Base-by-base conservation (phyloP, 2,797 vertebrate species). In the Lagorchestes hirsutus region DNA sequence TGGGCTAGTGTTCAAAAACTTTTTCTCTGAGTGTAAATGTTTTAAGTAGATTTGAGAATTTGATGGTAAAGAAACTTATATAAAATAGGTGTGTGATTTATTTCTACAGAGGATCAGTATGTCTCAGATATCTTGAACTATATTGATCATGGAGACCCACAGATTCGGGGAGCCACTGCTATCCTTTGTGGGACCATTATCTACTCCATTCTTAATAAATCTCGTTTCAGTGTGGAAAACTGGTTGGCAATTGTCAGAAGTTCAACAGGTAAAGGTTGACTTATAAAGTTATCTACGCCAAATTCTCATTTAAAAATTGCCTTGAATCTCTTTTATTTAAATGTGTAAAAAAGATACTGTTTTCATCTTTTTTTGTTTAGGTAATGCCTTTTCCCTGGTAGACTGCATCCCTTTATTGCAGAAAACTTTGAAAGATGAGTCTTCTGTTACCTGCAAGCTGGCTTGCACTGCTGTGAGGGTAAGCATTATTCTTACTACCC, bases 361-460 rank as follows among this genome's bases (percentile, higher is more conserved):
- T 50, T 24, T 4, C 29, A 93, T 96, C 11, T 90, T 87, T 82
- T 94, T 97, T 93, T 54, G 94, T 0, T 87, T 98, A 99, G 99
- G 99, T 97, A 99, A 99, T 98, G 98, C 98, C 13, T 98, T 99
- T 98, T 99, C 99, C 93, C 98, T 99, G 98, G 98, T 98, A 98
- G 99, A 99, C 97, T 99, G 99, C 97, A 98, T 99, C 96, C 99
- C 99, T 98, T 98, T 99, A 95, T 98, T 99, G 74, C 99, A 98
- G 98, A 99, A 98, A 96, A 99, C 99, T 0, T 97, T 99, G 82
- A 99, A 99, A 98, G 99, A 99, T 46, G 99, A 99, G 62, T 99
- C 99, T 13, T 99, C 99, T 0, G 99, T 99, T 67, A 99, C 99
- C 0, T 99, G 99, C 98, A 99, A 99, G 98, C 98, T 99, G 99